Evolutionary conservation across 2,888 invertebrate species (phyloP).

Genomic region (Hirudinaria manillensis): DNA sequence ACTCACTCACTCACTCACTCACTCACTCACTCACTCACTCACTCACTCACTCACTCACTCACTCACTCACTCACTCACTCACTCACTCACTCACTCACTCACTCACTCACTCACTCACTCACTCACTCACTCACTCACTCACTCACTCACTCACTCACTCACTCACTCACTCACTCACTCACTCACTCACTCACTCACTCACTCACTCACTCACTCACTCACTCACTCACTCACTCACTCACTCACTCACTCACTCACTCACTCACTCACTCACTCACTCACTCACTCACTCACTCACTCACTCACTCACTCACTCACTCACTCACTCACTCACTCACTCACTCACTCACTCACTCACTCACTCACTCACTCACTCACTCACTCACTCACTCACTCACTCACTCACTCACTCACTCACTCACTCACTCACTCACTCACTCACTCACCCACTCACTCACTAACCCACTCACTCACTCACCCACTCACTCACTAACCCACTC

Average conservation of each 20-base stretch:
- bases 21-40: not conserved
- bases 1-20: not conserved
- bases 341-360: conserved; percentile 8
- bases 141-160: conserved; percentile 15
- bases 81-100: conserved; percentile 9
- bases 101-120: conserved; percentile 15
- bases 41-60: not conserved
- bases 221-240: conserved; percentile 15
- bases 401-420: conserved; percentile 7
- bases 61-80: conserved; percentile 2
- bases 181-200: conserved; percentile 15
- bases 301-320: conserved; percentile 15
- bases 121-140: conserved; percentile 15
- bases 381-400: conserved; percentile 7
- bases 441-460: not conserved
- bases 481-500: not conserved
- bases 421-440: conserved; percentile 9
- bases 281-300: conserved; percentile 10
- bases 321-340: conserved; percentile 9
- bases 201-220: conserved; percentile 15
- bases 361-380: conserved; percentile 7
- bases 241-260: conserved; percentile 15
- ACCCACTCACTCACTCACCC: not conserved
- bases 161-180: conserved; percentile 15
- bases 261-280: conserved; percentile 11